A percentile compares a stretch with the other conserved stretches of the same genome.
phyloP scores from a whole-genome alignment of 2,888 invertebrate species.

The Eupithecia tripunctaria region DNA sequence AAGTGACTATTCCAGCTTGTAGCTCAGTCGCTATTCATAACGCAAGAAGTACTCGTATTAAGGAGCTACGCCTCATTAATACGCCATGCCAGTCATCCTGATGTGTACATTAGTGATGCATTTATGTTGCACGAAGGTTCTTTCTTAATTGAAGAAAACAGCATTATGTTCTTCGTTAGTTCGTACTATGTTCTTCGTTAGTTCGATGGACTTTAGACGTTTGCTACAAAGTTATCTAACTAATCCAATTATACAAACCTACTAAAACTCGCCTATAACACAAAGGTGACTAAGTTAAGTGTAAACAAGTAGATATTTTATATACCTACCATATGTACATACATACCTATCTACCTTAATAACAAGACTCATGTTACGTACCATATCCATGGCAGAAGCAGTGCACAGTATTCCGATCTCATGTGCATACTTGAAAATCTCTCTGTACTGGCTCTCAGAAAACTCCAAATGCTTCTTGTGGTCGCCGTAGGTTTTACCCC shows the following conservation, averaged over 20 bases:
- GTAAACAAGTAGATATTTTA: not conserved
- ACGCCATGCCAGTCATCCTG: not conserved
- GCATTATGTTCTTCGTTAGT: not conserved
- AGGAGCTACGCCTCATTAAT: no score
- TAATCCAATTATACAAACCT: not conserved
- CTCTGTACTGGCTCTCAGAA: slow-evolving; percentile 86
- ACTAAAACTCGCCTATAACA: not conserved
- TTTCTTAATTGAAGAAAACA: not conserved
- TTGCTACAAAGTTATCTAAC: not conserved
- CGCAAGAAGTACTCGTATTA: not conserved
- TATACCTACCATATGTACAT: not conserved
- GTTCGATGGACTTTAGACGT: not conserved
- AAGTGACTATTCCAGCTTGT: not conserved
- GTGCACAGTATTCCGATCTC: slow-evolving; percentile 88
- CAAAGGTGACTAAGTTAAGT: not conserved
- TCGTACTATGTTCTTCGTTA: not conserved
- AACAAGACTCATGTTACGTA: slow-evolving; percentile 56
- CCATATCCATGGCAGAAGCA: slow-evolving; percentile 93
- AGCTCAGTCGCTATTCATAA: not conserved
- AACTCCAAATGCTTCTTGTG: slow-evolving; percentile 91
- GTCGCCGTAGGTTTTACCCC: slow-evolving; percentile 91
- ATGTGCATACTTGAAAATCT: slow-evolving; percentile 86
- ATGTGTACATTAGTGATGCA: not conserved
- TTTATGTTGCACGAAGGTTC: not conserved
- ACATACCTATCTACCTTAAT: not conserved